Evolutionary conservation across 2,888 invertebrate genomes (phyloP).

Genomic region (Tipula lateralis): DNA sequence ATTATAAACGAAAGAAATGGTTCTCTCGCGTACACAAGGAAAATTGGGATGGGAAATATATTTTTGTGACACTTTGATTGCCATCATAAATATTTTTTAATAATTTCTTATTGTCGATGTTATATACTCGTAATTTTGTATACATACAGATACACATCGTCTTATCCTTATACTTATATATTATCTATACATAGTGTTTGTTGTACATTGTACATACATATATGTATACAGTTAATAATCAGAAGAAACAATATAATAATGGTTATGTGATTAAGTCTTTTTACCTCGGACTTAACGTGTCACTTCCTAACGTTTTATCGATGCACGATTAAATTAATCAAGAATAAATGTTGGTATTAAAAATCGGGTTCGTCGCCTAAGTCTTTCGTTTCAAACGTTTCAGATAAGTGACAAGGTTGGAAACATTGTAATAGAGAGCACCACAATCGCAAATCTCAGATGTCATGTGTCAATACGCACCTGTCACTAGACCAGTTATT

Average conservation of each 20-base stretch:
- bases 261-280: neutral
- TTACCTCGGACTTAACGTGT: neutral
- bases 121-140: neutral
- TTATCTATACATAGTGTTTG: neutral
- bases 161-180: neutral
- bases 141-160: neutral
- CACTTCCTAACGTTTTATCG: neutral
- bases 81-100: conserved; percentile 1
- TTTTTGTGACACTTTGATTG: conserved; percentile 3
- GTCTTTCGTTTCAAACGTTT: neutral
- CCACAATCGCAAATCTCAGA: no score
- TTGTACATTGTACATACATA: no score
- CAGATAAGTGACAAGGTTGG: no score
- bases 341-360: neutral
- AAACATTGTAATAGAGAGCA: no score
- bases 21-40: neutral
- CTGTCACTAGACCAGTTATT: no score
- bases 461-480: no score
- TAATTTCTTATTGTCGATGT: conserved; percentile 13
- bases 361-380: conserved; percentile 12
- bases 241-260: neutral
- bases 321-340: neutral
- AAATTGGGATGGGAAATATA: conserved; percentile 13
- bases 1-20: neutral
- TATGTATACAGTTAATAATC: neutral